Percentiles rank a stretch among this genome's conserved stretches.
phyloP scores from a whole-genome alignment of 2,113 vertebrate genomes.

The Dryoscopus gambensis region DNA sequence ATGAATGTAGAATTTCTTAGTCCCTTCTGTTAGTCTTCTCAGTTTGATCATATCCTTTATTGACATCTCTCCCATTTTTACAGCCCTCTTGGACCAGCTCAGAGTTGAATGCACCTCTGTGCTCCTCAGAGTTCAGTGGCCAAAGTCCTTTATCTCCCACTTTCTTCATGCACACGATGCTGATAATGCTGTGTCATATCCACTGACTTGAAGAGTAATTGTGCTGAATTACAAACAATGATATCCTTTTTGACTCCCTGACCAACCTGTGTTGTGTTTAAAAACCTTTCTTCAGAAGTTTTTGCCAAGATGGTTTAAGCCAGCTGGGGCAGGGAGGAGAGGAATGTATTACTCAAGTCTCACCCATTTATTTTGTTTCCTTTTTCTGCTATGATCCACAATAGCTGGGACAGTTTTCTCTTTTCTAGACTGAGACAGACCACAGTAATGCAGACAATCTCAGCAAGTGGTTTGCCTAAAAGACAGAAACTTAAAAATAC shows the following conservation, averaged over 20 bases:
- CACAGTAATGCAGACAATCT: constrained; percentile 60
- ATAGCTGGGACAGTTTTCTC: constrained; percentile 46
- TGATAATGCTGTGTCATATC: not conserved
- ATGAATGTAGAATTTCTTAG: not conserved
- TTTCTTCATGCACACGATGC: constrained; percentile 37
- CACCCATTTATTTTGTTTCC: constrained; percentile 44
- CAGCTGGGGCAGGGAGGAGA: constrained; percentile 11
- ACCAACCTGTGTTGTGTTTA: not conserved
- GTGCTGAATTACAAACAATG: constrained; percentile 21
- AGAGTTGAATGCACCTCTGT: constrained; percentile 40
- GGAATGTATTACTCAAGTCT: constrained; percentile 31
- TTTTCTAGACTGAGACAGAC: constrained; percentile 59
- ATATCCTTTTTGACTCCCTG: constrained; percentile 54
- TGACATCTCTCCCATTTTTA: not conserved
- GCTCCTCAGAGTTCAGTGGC: constrained; percentile 47
- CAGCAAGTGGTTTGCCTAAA: constrained; percentile 49
- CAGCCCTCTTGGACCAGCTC: constrained; percentile 30
- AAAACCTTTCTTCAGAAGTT: constrained; percentile 1
- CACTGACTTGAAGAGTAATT: not conserved
- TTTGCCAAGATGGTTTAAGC: constrained; percentile 21
- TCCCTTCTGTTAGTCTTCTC: not conserved
- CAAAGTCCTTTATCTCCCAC: constrained; percentile 56
- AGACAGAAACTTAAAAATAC: constrained; percentile 24
- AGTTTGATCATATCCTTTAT: not conserved
- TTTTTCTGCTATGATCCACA: constrained; percentile 40